Conservation (phyloP, 1,140 invertebrate species). For the Aphaenogaster floridana region DNA sequence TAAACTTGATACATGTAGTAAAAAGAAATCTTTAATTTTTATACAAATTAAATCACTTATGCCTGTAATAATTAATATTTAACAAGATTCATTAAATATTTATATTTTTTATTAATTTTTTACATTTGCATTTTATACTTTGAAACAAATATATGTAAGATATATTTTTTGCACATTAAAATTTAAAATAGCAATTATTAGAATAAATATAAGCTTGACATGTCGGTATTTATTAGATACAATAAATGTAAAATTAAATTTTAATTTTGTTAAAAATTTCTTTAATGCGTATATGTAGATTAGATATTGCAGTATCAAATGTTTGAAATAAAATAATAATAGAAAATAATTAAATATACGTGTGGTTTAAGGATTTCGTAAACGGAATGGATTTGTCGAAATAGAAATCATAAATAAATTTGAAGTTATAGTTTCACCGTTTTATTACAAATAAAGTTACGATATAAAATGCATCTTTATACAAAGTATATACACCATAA, state of each 20-base stretch:
- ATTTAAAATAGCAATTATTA: background rate
- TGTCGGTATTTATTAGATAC: background rate
- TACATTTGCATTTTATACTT: background rate
- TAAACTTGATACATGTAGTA: background rate
- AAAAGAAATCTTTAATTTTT: background rate
- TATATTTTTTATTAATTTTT: background rate
- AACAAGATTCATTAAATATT: background rate
- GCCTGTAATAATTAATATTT: background rate
- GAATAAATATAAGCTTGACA: background rate
- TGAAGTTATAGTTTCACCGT: background rate
- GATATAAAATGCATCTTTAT: constrained; percentile 23
- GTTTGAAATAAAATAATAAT: constrained; percentile 8
- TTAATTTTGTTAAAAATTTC: background rate
- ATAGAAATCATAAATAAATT: background rate
- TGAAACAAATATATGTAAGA: background rate
- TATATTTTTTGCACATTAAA: background rate
- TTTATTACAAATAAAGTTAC: background rate
- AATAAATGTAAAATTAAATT: background rate
- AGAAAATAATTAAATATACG: constrained; percentile 1
- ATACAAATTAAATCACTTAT: background rate
- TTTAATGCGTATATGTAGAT: background rate
- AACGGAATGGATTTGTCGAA: background rate
- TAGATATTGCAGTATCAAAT: background rate
- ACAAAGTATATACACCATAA: background rate
- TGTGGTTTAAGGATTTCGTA: background rate